Percentiles rank a stretch among this genome's conserved stretches.
Evolutionary conservation across 2,888 invertebrate genomes (phyloP).

Genomic region (Raillietiella orientalis): DNA sequence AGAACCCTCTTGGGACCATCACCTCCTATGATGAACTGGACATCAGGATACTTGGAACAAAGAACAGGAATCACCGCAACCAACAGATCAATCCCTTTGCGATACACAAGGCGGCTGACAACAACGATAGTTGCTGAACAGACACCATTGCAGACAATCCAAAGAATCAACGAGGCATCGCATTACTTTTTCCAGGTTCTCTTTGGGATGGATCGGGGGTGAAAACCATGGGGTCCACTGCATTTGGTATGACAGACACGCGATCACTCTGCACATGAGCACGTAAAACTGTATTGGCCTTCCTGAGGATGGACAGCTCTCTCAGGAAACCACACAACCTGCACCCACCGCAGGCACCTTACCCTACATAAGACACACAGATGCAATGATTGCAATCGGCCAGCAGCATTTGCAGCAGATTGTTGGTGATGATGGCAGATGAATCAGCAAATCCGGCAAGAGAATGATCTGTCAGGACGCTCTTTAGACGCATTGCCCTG

Average conservation of each 20-base stretch:
- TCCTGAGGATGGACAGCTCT: slow-evolving; percentile 14
- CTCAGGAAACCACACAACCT: not conserved
- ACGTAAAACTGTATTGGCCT: slow-evolving; percentile 83
- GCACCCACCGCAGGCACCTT: slow-evolving; percentile 4
- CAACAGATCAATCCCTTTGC: slow-evolving; percentile 89
- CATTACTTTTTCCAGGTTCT: slow-evolving; percentile 9
- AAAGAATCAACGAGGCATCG: not conserved
- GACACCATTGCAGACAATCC: slow-evolving; percentile 5
- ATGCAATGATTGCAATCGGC: slow-evolving; percentile 82
- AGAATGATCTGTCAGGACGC: slow-evolving; percentile 93
- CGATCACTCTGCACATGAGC: slow-evolving; percentile 46
- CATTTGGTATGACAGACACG: slow-evolving; percentile 95
- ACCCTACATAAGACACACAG: slow-evolving; percentile 84
- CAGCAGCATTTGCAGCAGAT: slow-evolving; percentile 68
- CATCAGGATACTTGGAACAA: slow-evolving; percentile 31
- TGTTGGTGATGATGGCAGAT: slow-evolving; percentile 86
- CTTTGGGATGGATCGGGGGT: slow-evolving; percentile 35
- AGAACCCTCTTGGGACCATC: slow-evolving; percentile 89
- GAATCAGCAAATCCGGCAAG: slow-evolving; percentile 95
- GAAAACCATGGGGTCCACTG: slow-evolving; percentile 74
- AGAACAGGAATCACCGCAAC: slow-evolving; percentile 64
- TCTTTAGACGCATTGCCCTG: slow-evolving; percentile 52
- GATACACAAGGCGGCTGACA: slow-evolving; percentile 72
- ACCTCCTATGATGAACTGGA: slow-evolving; percentile 65
- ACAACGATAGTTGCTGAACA: slow-evolving; percentile 51